A percentile compares a stretch with the other conserved stretches of the same genome.
These are phyloP conservation scores for Sciurus carolinensis DNA, from an alignment of 2,797 vertebrate genomes.

Conservation along the genomic window DNA sequence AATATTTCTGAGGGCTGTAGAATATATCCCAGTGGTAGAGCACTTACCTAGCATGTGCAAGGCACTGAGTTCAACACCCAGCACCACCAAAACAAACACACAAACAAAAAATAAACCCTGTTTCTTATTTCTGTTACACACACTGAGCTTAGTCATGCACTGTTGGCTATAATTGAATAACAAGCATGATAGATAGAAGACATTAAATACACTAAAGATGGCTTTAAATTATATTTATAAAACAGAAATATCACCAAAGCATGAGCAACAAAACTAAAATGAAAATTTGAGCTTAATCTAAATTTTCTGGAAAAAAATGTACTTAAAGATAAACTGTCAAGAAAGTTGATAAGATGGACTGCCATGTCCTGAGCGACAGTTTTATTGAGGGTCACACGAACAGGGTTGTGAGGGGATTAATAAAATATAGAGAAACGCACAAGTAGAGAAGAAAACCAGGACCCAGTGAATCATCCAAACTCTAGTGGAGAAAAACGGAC, in stretches of 20 bases:
- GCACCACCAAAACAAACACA: not conserved
- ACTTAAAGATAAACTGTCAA: not conserved
- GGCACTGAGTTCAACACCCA: too few species aligned
- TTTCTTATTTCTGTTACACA: not conserved
- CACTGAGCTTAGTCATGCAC: not conserved
- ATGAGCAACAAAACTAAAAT: not conserved
- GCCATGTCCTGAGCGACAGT: too few species aligned
- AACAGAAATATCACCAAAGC: not conserved
- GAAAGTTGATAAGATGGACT: not conserved
- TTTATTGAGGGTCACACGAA: too few species aligned
- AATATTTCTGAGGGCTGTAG: not conserved
- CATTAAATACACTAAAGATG: not conserved
- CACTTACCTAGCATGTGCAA: not conserved
- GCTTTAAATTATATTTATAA: not conserved
- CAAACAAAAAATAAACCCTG: not conserved
- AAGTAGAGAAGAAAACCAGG: too few species aligned
- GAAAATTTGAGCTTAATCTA: not conserved
- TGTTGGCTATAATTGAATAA: not conserved
- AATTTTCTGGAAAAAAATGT: slow-evolving; percentile 30
- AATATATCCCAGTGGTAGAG: not conserved
- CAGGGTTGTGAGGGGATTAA: too few species aligned
- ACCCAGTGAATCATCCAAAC: too few species aligned
- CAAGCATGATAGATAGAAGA: not conserved
- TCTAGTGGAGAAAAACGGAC: too few species aligned
- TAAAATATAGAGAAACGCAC: too few species aligned